Percentiles rank a stretch among this genome's conserved stretches.
Evolutionary conservation across 2,888 invertebrate species (phyloP).

Genomic region (Labia minor): DNA sequence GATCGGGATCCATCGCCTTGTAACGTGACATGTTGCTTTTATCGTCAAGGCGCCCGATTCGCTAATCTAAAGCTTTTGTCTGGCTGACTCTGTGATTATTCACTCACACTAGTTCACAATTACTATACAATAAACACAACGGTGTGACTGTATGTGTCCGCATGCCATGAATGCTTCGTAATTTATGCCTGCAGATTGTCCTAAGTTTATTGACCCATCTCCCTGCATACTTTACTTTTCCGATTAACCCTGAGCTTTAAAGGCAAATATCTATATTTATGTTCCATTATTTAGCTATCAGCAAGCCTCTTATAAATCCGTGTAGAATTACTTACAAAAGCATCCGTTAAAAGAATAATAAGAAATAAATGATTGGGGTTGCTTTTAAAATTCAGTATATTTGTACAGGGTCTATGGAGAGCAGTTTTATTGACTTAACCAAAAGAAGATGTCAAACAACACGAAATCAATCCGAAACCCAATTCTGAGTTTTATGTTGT

Average conservation of each 20-base stretch:
- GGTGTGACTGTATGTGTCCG: neutral
- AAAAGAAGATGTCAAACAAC: too few species aligned
- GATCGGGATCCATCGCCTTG: too few species aligned
- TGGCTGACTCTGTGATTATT: too few species aligned
- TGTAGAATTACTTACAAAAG: neutral
- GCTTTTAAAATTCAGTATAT: neutral
- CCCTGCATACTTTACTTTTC: neutral
- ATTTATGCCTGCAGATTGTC: neutral
- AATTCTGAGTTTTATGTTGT: too few species aligned
- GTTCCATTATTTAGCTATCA: constrained; percentile 7
- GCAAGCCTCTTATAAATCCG: neutral
- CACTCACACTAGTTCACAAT: too few species aligned
- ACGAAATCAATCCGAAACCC: too few species aligned
- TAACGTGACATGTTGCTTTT: too few species aligned
- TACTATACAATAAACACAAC: too few species aligned
- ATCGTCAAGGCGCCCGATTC: too few species aligned
- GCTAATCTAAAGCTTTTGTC: too few species aligned
- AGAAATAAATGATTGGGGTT: neutral
- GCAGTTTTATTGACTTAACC: neutral
- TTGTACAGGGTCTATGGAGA: neutral
- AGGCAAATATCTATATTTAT: neutral
- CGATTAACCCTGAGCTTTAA: neutral
- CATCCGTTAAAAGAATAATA: neutral
- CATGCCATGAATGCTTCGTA: neutral
- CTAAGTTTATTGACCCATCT: neutral